Evolutionary conservation across 1,140 invertebrate genomes (phyloP), one percentile per base, ranked within the genome.

Genomic region (Bombyx mori): DNA sequence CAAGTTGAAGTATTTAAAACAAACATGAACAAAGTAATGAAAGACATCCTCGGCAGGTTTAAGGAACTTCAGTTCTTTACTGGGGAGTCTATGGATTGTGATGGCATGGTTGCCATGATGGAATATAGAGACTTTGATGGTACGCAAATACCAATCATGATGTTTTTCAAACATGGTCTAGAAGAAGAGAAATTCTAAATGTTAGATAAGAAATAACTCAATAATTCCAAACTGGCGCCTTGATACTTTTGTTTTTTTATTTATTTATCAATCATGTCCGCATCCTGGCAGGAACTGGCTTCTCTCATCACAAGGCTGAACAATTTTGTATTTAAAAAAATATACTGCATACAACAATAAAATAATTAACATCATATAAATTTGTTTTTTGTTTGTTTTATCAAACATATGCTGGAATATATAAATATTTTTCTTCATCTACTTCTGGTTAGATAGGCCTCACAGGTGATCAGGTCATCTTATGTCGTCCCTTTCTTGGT

Each of bases 91-190:
- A 97, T 97, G 94, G 96, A 98, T 69, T 92, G 93, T 61, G 97
- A 98, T 65, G 97, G 96, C 61, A 93, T 97, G 92, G 93, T 99
- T n/a, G 96, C 92, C 52, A 90, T 99, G 61, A 90, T 96, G 80
- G 97, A 98, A 86, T 99, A 98, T 77, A 93, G 97, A 77, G 96
- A 98, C 44, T 93, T 96, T 54, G 91, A 96, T 67, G 94, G 93
- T 47, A 88, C 92, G 0, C 94, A 93, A 66, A 90, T 92, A 10
- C 97, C 97, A 47, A 92, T 97, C 57, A 89, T 99, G 72, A 96
- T 97, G 93, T 97, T 98, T 86, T 97, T 98, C 88, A 99, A 98
- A 89, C 96, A 98, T 79, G 97, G 96, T 60, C 90, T 99, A 52
- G 91, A 94, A 55, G 97, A 98, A 88, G 97, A 99, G 89, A 99